phyloP scores from a whole-genome alignment of 53 echinoderm and acorn worm species.

The Echinometra lucunter region DNA sequence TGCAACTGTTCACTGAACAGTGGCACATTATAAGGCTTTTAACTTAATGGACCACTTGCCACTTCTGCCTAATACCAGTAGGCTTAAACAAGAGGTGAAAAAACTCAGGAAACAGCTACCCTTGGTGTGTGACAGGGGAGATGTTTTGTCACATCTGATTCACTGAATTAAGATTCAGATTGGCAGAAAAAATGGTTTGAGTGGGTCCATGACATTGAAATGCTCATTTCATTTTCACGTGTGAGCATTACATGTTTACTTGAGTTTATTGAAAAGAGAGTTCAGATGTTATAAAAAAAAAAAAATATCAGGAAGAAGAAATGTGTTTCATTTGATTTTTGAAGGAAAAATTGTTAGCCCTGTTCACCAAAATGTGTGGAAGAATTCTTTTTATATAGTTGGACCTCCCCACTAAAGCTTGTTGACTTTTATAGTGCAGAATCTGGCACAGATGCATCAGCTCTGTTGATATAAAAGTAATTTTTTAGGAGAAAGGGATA shows the following conservation, averaged over 20 bases:
- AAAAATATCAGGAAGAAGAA: too few relatives aligned
- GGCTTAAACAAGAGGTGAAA: not conserved
- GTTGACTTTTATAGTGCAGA: not conserved
- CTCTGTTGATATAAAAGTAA: not conserved
- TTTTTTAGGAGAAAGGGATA: not conserved
- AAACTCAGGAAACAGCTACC: conserved; percentile 8
- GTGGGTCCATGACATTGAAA: conserved; percentile 4
- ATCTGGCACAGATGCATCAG: not conserved
- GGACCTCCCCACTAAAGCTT: too few relatives aligned
- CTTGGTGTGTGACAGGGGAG: conserved; percentile 29
- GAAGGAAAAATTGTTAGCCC: too few relatives aligned
- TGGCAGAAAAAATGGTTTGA: not conserved
- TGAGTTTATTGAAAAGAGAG: not conserved
- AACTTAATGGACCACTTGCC: not conserved
- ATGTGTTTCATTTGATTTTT: too few relatives aligned
- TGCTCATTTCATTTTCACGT: not conserved
- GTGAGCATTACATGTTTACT: not conserved
- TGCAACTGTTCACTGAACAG: too few relatives aligned
- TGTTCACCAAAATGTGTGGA: too few relatives aligned
- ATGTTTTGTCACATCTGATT: conserved; percentile 20
- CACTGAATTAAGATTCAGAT: not conserved
- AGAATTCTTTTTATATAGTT: too few relatives aligned
- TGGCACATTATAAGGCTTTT: not conserved
- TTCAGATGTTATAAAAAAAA: too few relatives aligned
- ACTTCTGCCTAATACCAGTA: not conserved